Percentiles rank a stretch among this genome's conserved stretches.
Conservation (phyloP, 2,113 vertebrate species). For the Myiopsitta monachus region DNA sequence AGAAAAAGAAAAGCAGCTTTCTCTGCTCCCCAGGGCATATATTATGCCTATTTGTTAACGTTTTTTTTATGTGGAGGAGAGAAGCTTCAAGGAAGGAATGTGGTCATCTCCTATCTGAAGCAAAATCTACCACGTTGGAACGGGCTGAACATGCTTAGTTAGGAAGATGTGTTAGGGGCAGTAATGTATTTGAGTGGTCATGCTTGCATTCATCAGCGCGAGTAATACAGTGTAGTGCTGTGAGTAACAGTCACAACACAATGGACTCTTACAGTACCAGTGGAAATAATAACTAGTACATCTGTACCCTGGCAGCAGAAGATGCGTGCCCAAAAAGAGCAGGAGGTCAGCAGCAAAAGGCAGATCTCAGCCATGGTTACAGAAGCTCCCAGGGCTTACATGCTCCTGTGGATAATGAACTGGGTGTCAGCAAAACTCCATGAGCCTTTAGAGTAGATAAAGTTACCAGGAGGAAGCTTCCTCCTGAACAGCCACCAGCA, state of each 20-base stretch:
- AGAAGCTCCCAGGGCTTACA: background rate
- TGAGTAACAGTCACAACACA: background rate
- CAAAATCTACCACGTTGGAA: background rate
- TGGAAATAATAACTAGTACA: background rate
- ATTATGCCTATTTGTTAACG: background rate
- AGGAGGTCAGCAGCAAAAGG: background rate
- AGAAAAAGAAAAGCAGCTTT: constrained; percentile 45
- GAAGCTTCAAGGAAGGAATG: background rate
- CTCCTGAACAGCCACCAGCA: background rate
- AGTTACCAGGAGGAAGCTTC: background rate
- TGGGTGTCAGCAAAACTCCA: background rate
- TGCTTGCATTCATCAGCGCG: background rate
- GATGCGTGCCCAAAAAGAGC: background rate
- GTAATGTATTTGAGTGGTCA: background rate
- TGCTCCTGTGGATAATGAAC: fast-evolving
- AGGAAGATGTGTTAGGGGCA: background rate
- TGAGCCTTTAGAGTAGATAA: fast-evolving
- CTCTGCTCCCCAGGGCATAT: background rate
- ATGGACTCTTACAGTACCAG: fast-evolving
- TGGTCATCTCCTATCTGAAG: background rate
- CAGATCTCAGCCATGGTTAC: fast-evolving
- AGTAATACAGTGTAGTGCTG: background rate
- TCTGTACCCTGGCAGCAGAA: background rate
- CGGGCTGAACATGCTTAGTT: background rate
- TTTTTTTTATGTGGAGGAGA: background rate